Evolutionary conservation across 2,888 invertebrate genomes (phyloP).

Genomic region (Deilephila elpenor): DNA sequence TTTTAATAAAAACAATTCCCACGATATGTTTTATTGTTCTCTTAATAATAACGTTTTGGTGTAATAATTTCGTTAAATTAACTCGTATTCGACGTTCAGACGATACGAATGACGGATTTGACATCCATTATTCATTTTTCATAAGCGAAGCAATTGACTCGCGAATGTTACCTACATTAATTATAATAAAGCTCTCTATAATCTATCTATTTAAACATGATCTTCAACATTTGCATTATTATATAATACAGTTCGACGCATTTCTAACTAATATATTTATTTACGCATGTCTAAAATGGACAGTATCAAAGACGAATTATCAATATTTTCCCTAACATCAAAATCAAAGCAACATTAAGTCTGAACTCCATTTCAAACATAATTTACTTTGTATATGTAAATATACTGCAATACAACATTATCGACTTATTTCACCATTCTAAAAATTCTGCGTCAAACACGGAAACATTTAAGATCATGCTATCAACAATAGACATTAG

Average conservation of each 20-base stretch:
- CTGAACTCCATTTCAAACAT: too few species aligned
- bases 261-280: slow-evolving; percentile 1
- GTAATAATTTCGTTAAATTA: slow-evolving; percentile 72
- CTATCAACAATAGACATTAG: slow-evolving; percentile 52
- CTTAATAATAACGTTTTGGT: slow-evolving; percentile 73
- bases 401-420: too few species aligned
- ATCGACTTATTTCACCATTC: too few species aligned
- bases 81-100: slow-evolving; percentile 36
- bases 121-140: slow-evolving; percentile 21
- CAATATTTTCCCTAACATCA: too few species aligned
- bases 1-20: slow-evolving; percentile 35
- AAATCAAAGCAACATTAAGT: too few species aligned
- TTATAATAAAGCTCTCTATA: slow-evolving; percentile 47
- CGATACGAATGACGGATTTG: slow-evolving; percentile 2
- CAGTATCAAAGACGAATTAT: too few species aligned
- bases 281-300: too few species aligned
- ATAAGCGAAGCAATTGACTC: slow-evolving; percentile 41
- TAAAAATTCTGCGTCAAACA: slow-evolving; percentile 29
- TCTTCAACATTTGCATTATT: slow-evolving; percentile 39
- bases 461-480: slow-evolving; percentile 41
- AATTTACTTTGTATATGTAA: too few species aligned
- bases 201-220: slow-evolving; percentile 45
- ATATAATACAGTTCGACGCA: slow-evolving; percentile 32
- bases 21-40: slow-evolving; percentile 50
- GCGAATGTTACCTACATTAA: slow-evolving; percentile 37